Evolutionary conservation across 2,888 invertebrate genomes (phyloP).

Genomic region (Macrosiphum euphorbiae): DNA sequence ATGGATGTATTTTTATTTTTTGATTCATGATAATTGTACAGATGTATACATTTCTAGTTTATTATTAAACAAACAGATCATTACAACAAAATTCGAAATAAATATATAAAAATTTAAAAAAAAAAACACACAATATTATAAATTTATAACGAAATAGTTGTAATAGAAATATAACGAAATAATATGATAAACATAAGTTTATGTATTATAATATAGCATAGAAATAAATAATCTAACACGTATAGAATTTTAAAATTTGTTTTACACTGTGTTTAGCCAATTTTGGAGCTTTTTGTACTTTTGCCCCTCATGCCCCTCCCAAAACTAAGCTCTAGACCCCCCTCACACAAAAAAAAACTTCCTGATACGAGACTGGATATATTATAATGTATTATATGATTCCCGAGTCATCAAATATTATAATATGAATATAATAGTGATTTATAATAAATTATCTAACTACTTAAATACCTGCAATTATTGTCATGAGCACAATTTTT

Average conservation of each 20-base stretch:
- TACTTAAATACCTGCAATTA: not conserved
- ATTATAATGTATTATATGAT: not conserved
- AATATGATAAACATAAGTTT: not conserved
- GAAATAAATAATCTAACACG: not conserved
- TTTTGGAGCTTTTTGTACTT: too few relatives aligned
- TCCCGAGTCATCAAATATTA: too few relatives aligned
- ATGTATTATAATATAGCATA: not conserved
- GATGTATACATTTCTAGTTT: too few relatives aligned
- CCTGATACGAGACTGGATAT: not conserved
- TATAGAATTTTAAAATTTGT: not conserved
- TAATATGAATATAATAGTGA: too few relatives aligned
- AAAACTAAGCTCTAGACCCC: too few relatives aligned
- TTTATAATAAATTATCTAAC: too few relatives aligned
- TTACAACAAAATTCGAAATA: not conserved
- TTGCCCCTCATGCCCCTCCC: too few relatives aligned
- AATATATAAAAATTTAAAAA: not conserved
- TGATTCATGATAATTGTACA: too few relatives aligned
- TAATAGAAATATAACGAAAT: not conserved
- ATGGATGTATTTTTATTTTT: too few relatives aligned
- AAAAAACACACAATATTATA: not conserved
- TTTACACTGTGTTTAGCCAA: too few relatives aligned
- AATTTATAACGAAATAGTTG: too few relatives aligned
- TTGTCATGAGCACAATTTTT: not conserved
- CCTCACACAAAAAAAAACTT: not conserved
- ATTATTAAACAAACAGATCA: too few relatives aligned